These are phyloP conservation scores for Archocentrus centrarchus DNA, from an alignment of 2,113 vertebrate species.

Conservation along the genomic window DNA sequence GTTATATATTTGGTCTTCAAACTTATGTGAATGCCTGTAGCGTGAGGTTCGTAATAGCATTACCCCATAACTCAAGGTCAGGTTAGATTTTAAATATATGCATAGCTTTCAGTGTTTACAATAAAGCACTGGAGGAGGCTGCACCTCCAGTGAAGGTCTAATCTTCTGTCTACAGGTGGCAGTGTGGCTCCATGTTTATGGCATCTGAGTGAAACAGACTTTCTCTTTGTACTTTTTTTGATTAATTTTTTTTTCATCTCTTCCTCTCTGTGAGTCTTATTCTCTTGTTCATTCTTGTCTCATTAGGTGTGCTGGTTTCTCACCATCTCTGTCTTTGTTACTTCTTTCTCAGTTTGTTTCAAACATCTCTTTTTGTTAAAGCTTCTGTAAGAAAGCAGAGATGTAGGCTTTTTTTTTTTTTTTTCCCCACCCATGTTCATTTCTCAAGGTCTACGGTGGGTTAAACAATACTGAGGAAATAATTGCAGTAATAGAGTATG, in stretches of 20 bases:
- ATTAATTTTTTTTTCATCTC: constrained; percentile 8
- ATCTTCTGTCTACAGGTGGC: constrained; percentile 67
- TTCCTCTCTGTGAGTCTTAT: neutral
- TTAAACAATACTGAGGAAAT: constrained; percentile 32
- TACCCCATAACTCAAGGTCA: neutral
- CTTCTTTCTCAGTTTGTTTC: constrained; percentile 20
- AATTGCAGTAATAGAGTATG: constrained; percentile 41
- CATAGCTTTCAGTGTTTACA: constrained; percentile 1
- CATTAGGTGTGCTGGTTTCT: constrained; percentile 25
- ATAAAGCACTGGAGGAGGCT: neutral
- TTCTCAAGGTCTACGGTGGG: constrained; percentile 17
- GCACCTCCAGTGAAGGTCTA: constrained; percentile 9
- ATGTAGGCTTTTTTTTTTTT: neutral
- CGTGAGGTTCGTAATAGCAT: neutral
- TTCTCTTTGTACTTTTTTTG: constrained; percentile 13
- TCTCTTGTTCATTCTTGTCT: constrained; percentile 37
- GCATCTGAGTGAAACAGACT: constrained; percentile 11
- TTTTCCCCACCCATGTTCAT: neutral
- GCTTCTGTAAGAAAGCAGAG: constrained; percentile 4
- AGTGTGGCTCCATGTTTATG: constrained; percentile 57
- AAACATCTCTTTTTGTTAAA: constrained; percentile 10
- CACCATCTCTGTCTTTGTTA: constrained; percentile 18
- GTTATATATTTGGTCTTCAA: neutral
- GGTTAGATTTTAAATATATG: constrained; percentile 10
- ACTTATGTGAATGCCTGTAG: neutral